A percentile compares a stretch with the other conserved stretches of the same genome.
phyloP scores from a whole-genome alignment of 2,888 invertebrate species.

The Ametastegia equiseti region DNA sequence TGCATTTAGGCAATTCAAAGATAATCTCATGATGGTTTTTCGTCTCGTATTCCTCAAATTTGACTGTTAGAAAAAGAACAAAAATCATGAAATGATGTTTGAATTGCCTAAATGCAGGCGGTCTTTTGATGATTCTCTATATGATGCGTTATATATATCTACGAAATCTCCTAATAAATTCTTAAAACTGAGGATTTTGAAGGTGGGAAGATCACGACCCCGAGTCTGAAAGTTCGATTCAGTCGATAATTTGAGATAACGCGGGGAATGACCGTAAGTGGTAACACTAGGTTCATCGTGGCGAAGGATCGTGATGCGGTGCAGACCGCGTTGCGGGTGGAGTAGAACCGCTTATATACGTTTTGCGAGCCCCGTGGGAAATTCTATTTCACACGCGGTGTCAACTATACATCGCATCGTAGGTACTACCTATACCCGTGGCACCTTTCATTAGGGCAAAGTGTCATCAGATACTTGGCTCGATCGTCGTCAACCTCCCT shows the following conservation, averaged over 20 bases:
- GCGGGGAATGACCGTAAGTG: too few species aligned
- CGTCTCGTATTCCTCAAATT: neutral
- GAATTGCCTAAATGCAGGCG: too few species aligned
- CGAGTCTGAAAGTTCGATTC: too few species aligned
- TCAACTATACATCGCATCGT: slow-evolving; percentile 37
- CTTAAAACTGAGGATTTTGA: too few species aligned
- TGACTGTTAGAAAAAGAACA: too few species aligned
- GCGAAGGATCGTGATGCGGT: neutral
- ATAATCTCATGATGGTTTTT: neutral
- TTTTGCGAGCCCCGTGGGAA: slow-evolving; percentile 47
- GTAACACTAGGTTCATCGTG: too few species aligned
- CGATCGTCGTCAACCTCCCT: slow-evolving; percentile 7
- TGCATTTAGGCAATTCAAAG: neutral
- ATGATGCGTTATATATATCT: too few species aligned
- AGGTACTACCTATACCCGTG: slow-evolving; percentile 1
- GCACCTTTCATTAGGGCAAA: slow-evolving; percentile 48
- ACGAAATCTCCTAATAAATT: too few species aligned
- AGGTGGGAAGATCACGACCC: too few species aligned
- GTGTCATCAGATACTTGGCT: slow-evolving; percentile 43
- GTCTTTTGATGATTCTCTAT: too few species aligned
- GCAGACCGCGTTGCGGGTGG: neutral
- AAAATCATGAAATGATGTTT: too few species aligned
- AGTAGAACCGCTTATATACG: slow-evolving; percentile 19
- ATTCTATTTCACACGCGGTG: slow-evolving; percentile 44
- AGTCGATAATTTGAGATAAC: too few species aligned